Conservation (phyloP, 2,888 invertebrate species). For the Willowsia nigromaculata region DNA sequence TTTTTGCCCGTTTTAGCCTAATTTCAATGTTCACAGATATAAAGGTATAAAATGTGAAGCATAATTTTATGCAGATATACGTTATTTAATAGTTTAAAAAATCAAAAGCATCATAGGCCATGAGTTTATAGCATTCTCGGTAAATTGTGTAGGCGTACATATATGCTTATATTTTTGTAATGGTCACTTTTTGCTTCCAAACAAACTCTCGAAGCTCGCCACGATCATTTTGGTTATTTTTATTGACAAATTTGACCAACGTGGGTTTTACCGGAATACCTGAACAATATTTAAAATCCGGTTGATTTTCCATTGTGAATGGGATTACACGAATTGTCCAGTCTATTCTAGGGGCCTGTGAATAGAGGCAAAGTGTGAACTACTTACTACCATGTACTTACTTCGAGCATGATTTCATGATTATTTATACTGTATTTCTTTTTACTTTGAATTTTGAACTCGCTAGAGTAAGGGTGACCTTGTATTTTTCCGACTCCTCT, state of each 20-base stretch:
- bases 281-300: constrained; percentile 46
- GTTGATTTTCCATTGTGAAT: constrained; percentile 52
- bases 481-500: constrained; percentile 43
- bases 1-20: too few species aligned
- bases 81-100: too few species aligned
- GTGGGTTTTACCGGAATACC: constrained; percentile 50
- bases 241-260: constrained; percentile 48
- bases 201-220: constrained; percentile 57
- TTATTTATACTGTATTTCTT: background rate
- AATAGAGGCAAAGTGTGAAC: background rate
- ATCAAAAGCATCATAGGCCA: too few species aligned
- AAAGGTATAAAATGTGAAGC: too few species aligned
- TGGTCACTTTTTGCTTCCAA: constrained; percentile 58
- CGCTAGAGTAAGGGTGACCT: constrained; percentile 21
- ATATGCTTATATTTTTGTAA: constrained; percentile 1
- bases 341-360: constrained; percentile 55
- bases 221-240: constrained; percentile 44
- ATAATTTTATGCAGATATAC: too few species aligned
- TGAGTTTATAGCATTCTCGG: too few species aligned
- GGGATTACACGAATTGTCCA: constrained; percentile 53
- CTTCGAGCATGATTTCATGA: background rate
- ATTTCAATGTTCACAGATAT: too few species aligned
- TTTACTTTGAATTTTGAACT: constrained; percentile 56
- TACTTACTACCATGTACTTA: background rate
- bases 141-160: too few species aligned